phyloP scores from a whole-genome alignment of 2,797 vertebrate species.

The Pygocentrus nattereri region DNA sequence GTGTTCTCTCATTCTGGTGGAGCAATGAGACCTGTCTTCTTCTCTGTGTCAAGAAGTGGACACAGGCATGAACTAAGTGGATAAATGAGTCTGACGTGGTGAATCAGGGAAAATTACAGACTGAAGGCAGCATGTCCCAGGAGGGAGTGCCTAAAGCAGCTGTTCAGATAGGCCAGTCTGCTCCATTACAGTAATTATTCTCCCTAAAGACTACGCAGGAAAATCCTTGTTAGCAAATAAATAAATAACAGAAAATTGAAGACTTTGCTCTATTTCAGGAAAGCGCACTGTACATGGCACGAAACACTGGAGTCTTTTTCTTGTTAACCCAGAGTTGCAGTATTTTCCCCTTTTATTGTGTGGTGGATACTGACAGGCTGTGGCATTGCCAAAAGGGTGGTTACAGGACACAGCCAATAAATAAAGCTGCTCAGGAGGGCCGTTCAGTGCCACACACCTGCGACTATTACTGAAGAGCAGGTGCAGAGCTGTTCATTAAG shows the following conservation, averaged over 20 bases:
- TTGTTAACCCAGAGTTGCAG: constrained; percentile 8
- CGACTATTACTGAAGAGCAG: constrained; percentile 71
- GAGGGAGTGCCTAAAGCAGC: constrained; percentile 67
- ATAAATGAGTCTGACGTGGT: constrained; percentile 74
- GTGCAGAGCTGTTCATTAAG: constrained; percentile 77
- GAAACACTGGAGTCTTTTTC: not conserved
- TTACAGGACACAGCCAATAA: constrained; percentile 69
- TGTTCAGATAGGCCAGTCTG: constrained; percentile 68
- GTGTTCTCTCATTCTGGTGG: constrained; percentile 66
- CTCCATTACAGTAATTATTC: constrained; percentile 69
- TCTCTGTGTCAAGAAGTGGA: constrained; percentile 65
- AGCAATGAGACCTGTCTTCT: constrained; percentile 45
- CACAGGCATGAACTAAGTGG: constrained; percentile 67
- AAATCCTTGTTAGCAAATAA: not conserved
- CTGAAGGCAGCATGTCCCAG: constrained; percentile 64
- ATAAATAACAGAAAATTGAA: not conserved
- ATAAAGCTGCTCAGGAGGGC: constrained; percentile 71
- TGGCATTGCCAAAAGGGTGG: constrained; percentile 57
- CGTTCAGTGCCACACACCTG: constrained; percentile 68
- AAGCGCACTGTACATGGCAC: constrained; percentile 28
- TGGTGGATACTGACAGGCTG: constrained; percentile 2
- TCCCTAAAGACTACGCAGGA: constrained; percentile 48
- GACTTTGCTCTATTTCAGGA: constrained; percentile 51
- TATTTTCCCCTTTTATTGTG: constrained; percentile 16
- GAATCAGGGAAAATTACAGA: constrained; percentile 75